These are phyloP conservation scores for Euschistus heros DNA, from an alignment of 1,140 invertebrate species.

Conservation along the genomic window DNA sequence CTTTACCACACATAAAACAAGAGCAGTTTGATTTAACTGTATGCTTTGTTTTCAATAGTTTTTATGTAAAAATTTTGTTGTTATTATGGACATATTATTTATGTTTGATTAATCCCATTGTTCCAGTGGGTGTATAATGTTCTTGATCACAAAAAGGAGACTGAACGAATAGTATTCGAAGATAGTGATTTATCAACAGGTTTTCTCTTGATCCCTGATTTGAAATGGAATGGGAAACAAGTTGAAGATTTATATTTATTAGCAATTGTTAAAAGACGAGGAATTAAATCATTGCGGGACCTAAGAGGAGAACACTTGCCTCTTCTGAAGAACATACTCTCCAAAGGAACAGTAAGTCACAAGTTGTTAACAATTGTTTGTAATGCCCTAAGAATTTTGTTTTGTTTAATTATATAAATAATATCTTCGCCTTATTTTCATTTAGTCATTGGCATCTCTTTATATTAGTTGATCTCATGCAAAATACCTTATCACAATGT, in stretches of 20 bases:
- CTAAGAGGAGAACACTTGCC: conserved; percentile 65
- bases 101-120: not conserved
- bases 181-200: conserved; percentile 67
- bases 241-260: conserved; percentile 70
- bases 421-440: no score
- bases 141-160: conserved; percentile 78
- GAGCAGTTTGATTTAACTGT: conserved; percentile 67
- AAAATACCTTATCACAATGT: no score
- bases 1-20: conserved; percentile 59
- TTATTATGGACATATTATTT: no score
- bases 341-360: conserved; percentile 52
- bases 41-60: conserved; percentile 28
- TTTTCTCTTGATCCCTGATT: conserved; percentile 81
- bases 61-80: no score
- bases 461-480: no score
- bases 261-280: conserved; percentile 60
- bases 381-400: no score
- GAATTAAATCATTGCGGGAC: conserved; percentile 74
- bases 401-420: no score
- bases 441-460: no score
- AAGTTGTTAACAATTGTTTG: no score
- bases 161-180: conserved; percentile 75
- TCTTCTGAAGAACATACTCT: conserved; percentile 67
- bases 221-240: conserved; percentile 84
- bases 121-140: conserved; percentile 95